Evolutionary conservation across 2,113 vertebrate genomes (phyloP).

Genomic region (Peromyscus leucopus): DNA sequence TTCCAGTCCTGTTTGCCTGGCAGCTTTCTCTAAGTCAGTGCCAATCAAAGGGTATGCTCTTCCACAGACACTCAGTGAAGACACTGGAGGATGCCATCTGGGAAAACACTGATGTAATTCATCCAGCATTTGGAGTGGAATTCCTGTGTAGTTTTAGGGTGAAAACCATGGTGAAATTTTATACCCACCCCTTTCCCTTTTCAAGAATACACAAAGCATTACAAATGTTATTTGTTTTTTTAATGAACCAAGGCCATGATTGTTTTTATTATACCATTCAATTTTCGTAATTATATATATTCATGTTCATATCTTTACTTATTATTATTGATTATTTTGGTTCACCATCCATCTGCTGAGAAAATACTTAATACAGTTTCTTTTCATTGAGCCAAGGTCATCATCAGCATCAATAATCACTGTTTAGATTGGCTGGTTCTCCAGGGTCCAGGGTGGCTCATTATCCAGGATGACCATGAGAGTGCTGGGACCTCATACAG

Average conservation of each 20-base stretch:
- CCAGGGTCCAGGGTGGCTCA: neutral
- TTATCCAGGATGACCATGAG: neutral
- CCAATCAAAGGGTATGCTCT: neutral
- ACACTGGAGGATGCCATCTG: neutral
- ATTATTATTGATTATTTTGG: neutral
- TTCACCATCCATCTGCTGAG: neutral
- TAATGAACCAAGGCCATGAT: neutral
- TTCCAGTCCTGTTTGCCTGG: neutral
- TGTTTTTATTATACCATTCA: neutral
- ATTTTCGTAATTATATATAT: neutral
- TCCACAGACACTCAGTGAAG: neutral
- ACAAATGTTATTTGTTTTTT: neutral
- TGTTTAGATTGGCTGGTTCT: neutral
- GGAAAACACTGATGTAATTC: neutral
- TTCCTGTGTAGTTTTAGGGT: neutral
- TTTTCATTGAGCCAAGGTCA: neutral
- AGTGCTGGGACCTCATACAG: neutral
- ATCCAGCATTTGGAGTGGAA: neutral
- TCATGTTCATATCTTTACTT: neutral
- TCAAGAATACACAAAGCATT: neutral
- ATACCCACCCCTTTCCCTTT: neutral
- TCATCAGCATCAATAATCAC: fast-evolving
- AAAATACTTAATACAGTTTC: neutral
- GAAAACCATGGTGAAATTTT: neutral
- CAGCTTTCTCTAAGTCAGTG: neutral